A percentile compares a stretch with the other conserved stretches of the same genome.
Conservation (phyloP, 2,888 invertebrate species). For the Venusia cambrica region DNA sequence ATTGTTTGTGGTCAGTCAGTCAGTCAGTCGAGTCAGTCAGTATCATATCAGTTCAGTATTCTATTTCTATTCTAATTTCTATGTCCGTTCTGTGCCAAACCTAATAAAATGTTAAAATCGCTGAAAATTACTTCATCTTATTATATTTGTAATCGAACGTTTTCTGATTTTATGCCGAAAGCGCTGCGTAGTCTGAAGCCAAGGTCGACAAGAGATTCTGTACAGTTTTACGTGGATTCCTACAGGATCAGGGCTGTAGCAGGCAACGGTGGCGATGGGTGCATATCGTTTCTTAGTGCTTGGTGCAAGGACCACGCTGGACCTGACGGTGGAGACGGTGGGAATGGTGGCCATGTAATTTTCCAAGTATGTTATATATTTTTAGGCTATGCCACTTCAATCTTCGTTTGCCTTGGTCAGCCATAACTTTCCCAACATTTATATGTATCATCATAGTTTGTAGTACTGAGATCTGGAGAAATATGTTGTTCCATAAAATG, state of each 20-base stretch:
- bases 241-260: conserved; percentile 84
- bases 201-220: conserved; percentile 58
- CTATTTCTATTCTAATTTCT: too few species aligned
- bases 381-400: conserved; percentile 23
- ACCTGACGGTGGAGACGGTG: conserved; percentile 98
- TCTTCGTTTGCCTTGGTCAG: too few species aligned
- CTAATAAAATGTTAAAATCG: too few species aligned
- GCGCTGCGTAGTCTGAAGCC: conserved; percentile 63
- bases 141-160: conserved; percentile 35
- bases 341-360: conserved; percentile 96
- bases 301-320: conserved; percentile 94
- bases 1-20: too few species aligned
- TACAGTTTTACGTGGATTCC: conserved; percentile 86
- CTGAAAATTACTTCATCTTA: conserved; percentile 29
- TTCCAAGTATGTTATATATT: conserved; percentile 76
- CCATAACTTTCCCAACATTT: too few species aligned
- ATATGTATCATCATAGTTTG: too few species aligned
- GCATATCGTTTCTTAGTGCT: conserved; percentile 90
- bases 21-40: too few species aligned
- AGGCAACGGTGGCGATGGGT: conserved; percentile 97
- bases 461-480: too few species aligned
- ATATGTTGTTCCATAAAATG: too few species aligned
- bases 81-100: too few species aligned
- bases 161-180: conserved; percentile 53
- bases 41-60: too few species aligned